phyloP scores from a whole-genome alignment of 2,113 vertebrate genomes.

The Meleagris gallopavo region DNA sequence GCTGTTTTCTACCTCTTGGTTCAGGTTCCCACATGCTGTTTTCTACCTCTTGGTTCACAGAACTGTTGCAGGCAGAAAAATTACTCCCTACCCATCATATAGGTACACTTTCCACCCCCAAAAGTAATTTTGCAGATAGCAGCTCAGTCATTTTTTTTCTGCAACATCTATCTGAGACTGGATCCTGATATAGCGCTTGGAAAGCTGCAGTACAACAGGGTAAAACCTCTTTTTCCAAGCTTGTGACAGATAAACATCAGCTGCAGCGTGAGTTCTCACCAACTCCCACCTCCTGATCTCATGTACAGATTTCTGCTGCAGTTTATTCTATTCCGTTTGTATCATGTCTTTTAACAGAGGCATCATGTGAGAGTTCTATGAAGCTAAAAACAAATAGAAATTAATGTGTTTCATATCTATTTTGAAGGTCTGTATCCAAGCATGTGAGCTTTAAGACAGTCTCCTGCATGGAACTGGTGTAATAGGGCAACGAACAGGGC shows the following conservation, averaged over 20 bases:
- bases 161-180: neutral
- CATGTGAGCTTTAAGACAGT: neutral
- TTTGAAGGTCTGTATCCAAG: neutral
- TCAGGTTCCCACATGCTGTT: neutral
- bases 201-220: neutral
- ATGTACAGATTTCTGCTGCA: neutral
- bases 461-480: neutral
- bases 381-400: neutral
- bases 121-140: slow-evolving; percentile 34
- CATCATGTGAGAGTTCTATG: neutral
- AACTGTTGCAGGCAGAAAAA: slow-evolving; percentile 27
- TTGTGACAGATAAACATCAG: slow-evolving; percentile 1
- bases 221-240: neutral
- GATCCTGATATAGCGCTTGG: neutral
- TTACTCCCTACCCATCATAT: neutral
- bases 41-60: neutral
- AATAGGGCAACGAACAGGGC: neutral
- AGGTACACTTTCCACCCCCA: slow-evolving; percentile 12
- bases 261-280: neutral
- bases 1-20: neutral
- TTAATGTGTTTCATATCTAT: neutral
- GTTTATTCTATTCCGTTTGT: neutral
- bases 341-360: neutral
- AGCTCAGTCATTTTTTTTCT: neutral
- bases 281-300: neutral